These are phyloP conservation scores for Micropterix aruncella DNA, from an alignment of 2,888 invertebrate genomes.

Conservation along the genomic window DNA sequence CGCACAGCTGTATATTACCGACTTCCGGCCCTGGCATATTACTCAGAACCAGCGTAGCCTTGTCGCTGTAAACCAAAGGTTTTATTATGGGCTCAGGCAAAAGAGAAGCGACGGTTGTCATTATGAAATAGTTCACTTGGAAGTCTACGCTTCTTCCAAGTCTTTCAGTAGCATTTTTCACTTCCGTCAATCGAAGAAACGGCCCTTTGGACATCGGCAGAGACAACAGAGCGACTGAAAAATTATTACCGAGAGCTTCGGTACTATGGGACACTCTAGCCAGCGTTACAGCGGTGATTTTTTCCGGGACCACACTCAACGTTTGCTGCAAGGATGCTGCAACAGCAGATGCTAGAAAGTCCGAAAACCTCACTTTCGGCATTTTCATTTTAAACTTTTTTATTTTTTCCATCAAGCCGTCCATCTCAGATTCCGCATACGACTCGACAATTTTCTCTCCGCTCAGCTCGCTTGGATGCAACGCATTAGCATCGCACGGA, in stretches of 20 bases:
- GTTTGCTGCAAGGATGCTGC: slow-evolving; percentile 30
- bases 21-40: slow-evolving; percentile 34
- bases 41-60: slow-evolving; percentile 35
- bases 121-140: slow-evolving; percentile 31
- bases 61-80: slow-evolving; percentile 24
- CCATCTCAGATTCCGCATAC: slow-evolving; percentile 17
- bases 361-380: slow-evolving; percentile 25
- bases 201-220: too few relatives aligned
- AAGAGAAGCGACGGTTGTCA: slow-evolving; percentile 25
- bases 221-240: too few relatives aligned
- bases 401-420: slow-evolving; percentile 22
- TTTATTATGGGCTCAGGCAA: slow-evolving; percentile 27
- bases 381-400: slow-evolving; percentile 22
- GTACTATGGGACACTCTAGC: too few relatives aligned
- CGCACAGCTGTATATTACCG: slow-evolving; percentile 24
- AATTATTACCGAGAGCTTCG: too few relatives aligned
- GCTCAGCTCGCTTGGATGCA: slow-evolving; percentile 28
- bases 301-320: too few relatives aligned
- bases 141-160: too few relatives aligned
- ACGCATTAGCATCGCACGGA: slow-evolving; percentile 23
- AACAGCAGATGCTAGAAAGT: slow-evolving; percentile 31
- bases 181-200: too few relatives aligned
- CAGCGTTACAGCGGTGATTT: too few relatives aligned
- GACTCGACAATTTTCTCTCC: slow-evolving; percentile 30
- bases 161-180: too few relatives aligned